Percentiles rank a stretch among this genome's conserved stretches.
Conservation (phyloP, 2,113 vertebrate species). For the Pogonocichla stellata region DNA sequence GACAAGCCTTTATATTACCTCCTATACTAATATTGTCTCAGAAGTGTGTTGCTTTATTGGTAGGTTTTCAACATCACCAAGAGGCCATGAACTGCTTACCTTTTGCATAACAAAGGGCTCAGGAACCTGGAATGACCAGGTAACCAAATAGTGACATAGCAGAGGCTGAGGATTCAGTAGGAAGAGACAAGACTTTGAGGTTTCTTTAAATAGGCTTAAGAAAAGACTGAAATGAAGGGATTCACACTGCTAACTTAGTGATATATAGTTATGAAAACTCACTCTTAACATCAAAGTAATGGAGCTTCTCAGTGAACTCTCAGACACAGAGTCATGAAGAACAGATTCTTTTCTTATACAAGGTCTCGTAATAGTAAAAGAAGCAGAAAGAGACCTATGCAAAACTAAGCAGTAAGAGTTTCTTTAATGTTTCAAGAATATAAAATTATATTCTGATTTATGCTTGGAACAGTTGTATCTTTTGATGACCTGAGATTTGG, state of each 20-base stretch:
- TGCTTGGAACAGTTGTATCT: not conserved
- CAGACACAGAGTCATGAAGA: not conserved
- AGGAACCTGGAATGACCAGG: no score
- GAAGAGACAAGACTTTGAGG: not conserved
- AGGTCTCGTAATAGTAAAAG: not conserved
- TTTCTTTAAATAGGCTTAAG: not conserved
- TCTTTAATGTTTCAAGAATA: not conserved
- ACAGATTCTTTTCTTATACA: not conserved
- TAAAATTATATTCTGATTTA: not conserved
- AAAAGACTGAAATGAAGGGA: not conserved
- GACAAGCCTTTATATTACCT: not conserved
- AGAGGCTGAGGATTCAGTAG: not conserved
- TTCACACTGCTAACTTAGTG: not conserved
- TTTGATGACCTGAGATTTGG: not conserved
- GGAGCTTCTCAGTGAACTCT: not conserved
- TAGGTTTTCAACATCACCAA: not conserved
- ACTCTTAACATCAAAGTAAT: not conserved
- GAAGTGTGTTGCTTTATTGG: not conserved
- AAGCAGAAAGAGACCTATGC: not conserved
- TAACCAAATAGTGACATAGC: not conserved
- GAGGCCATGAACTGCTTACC: accelerated
- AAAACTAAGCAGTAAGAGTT: not conserved
- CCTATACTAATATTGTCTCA: not conserved
- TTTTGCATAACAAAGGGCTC: not conserved
- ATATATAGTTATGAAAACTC: not conserved